Percentiles rank a stretch among this genome's conserved stretches.
Conservation (phyloP, 2,797 vertebrate species). For the Karalla daura region DNA sequence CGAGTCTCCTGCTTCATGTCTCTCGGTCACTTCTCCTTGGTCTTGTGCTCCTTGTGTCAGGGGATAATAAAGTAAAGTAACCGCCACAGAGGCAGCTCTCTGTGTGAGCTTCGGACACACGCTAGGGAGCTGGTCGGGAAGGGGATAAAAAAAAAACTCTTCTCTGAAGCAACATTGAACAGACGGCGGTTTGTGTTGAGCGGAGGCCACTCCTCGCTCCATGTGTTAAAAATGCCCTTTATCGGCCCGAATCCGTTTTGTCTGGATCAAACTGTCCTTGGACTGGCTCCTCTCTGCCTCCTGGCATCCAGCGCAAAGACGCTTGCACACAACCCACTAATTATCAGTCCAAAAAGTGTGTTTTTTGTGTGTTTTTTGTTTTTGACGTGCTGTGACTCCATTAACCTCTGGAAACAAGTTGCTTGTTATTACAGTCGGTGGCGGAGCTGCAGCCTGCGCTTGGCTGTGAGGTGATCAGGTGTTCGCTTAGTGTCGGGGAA, state of each 20-base stretch:
- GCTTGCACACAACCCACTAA: constrained; percentile 6
- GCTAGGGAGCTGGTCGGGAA: not conserved
- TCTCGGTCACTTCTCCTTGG: not conserved
- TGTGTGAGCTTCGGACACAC: constrained; percentile 8
- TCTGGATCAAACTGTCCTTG: constrained; percentile 11
- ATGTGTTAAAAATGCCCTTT: constrained; percentile 2
- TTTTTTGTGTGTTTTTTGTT: too few species aligned
- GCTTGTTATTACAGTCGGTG: constrained; percentile 8
- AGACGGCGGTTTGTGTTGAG: constrained; percentile 4
- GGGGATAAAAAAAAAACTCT: not conserved
- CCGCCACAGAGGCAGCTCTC: constrained; percentile 17
- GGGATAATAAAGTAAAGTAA: constrained; percentile 38
- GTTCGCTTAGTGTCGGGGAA: too few species aligned
- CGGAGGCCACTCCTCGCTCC: constrained; percentile 9
- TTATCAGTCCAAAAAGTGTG: not conserved
- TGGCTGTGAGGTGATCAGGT: constrained; percentile 6
- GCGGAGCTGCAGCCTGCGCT: not conserved
- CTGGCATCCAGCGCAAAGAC: not conserved
- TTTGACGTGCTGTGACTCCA: constrained; percentile 17
- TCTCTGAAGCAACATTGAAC: constrained; percentile 3
- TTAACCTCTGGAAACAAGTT: constrained; percentile 28
- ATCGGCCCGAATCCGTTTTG: constrained; percentile 14
- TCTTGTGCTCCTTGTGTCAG: constrained; percentile 44
- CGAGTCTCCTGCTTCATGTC: constrained; percentile 17
- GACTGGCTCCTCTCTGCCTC: not conserved